Conservation (phyloP, 2,888 invertebrate genomes). For the Congeria kusceri region DNA sequence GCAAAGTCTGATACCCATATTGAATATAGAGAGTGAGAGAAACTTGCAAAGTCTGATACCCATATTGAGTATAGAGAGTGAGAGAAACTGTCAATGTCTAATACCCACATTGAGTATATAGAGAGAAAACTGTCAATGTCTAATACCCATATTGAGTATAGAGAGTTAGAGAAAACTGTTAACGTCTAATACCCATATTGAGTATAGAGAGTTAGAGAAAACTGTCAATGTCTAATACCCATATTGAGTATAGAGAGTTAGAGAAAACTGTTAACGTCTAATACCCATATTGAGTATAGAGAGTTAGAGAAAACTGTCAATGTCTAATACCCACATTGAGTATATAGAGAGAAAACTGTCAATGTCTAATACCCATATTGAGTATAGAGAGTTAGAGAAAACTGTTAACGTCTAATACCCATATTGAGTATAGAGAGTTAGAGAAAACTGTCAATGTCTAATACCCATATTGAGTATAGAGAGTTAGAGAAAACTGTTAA, state of each 20-base stretch:
- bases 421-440: slow-evolving; percentile 95
- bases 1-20: slow-evolving; percentile 90
- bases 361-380: slow-evolving; percentile 91
- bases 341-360: no score
- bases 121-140: no score
- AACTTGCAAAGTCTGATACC: slow-evolving; percentile 88
- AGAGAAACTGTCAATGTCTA: no score
- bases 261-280: slow-evolving; percentile 91
- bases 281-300: slow-evolving; percentile 92
- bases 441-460: slow-evolving; percentile 91
- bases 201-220: slow-evolving; percentile 93
- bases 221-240: slow-evolving; percentile 87
- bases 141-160: slow-evolving; percentile 91
- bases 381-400: slow-evolving; percentile 93
- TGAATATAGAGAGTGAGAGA: slow-evolving; percentile 93
- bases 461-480: slow-evolving; percentile 92
- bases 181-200: slow-evolving; percentile 91
- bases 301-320: slow-evolving; percentile 91
- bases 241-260: slow-evolving; percentile 95
- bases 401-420: slow-evolving; percentile 87
- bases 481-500: slow-evolving; percentile 91
- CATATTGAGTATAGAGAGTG: slow-evolving; percentile 94
- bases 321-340: no score
- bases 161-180: slow-evolving; percentile 92
- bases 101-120: no score